Evolutionary conservation across 2,797 vertebrate species (phyloP).

Genomic region (Salmo trutta): DNA sequence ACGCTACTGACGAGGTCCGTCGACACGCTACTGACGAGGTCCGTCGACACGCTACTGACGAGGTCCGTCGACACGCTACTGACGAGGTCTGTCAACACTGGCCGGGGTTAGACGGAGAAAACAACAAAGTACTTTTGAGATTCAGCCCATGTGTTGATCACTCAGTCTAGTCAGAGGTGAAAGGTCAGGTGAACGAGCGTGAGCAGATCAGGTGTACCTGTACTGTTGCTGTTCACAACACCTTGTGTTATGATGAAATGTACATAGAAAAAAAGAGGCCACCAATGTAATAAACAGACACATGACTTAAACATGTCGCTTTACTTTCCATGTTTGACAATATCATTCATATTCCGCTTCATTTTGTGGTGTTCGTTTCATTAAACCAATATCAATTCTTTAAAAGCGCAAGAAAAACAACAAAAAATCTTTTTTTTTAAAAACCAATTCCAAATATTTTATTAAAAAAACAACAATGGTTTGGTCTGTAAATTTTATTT

Average conservation of each 20-base stretch:
- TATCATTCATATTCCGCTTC: background rate
- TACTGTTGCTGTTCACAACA: constrained; percentile 17
- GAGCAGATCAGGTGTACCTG: constrained; percentile 23
- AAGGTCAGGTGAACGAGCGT: constrained; percentile 12
- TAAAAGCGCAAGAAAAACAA: no score
- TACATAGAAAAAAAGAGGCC: constrained; percentile 59
- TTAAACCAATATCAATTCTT: no score
- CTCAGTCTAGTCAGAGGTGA: background rate
- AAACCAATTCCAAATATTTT: constrained; percentile 41
- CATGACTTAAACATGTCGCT: constrained; percentile 53
- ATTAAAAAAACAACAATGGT: constrained; percentile 19
- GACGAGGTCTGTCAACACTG: background rate
- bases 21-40: no score
- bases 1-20: no score
- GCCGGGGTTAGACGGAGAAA: background rate
- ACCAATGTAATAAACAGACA: constrained; percentile 72
- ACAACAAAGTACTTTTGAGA: background rate
- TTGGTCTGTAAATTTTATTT: background rate
- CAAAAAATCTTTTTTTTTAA: no score
- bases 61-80: no score
- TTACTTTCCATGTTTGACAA: background rate
- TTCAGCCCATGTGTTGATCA: background rate
- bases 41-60: no score
- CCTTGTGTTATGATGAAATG: constrained; percentile 42
- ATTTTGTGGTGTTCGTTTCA: background rate